Evolutionary conservation across 2,797 vertebrate species (phyloP).

Genomic region (Hipposideros larvatus): DNA sequence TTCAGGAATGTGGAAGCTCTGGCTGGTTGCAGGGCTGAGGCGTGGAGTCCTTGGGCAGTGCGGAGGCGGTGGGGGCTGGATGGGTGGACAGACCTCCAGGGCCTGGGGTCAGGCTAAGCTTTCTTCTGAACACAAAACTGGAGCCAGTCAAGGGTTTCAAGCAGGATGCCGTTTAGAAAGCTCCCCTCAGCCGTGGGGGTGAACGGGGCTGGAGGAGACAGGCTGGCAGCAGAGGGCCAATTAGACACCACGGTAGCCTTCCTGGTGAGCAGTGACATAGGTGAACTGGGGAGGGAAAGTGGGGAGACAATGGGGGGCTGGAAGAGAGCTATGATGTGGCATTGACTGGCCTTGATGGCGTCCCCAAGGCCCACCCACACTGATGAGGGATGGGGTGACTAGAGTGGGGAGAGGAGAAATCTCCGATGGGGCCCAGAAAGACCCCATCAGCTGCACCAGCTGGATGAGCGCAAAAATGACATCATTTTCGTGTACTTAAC

Average conservation of each 20-base stretch:
- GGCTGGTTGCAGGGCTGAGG: neutral
- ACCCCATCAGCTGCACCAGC: neutral
- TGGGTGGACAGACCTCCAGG: neutral
- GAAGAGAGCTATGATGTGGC: neutral
- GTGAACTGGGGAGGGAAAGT: neutral
- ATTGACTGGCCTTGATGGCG: neutral
- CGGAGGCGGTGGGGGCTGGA: neutral
- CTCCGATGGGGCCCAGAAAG: neutral
- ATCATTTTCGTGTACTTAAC: constrained; percentile 53
- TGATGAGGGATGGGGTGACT: neutral
- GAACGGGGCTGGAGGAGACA: neutral
- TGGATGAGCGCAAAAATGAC: constrained; percentile 45
- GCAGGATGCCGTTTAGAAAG: neutral
- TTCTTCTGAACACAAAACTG: neutral
- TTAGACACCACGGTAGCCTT: neutral
- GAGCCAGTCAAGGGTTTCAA: neutral
- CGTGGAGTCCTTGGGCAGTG: fast-evolving
- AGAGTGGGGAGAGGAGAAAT: neutral
- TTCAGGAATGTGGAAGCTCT: neutral
- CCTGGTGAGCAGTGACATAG: neutral
- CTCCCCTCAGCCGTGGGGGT: neutral
- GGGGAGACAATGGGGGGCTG: neutral
- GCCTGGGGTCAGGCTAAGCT: neutral
- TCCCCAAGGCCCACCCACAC: neutral
- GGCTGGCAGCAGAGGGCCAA: neutral